Conservation (phyloP, 2,113 vertebrate genomes). For the Onychostruthus taczanowskii region DNA sequence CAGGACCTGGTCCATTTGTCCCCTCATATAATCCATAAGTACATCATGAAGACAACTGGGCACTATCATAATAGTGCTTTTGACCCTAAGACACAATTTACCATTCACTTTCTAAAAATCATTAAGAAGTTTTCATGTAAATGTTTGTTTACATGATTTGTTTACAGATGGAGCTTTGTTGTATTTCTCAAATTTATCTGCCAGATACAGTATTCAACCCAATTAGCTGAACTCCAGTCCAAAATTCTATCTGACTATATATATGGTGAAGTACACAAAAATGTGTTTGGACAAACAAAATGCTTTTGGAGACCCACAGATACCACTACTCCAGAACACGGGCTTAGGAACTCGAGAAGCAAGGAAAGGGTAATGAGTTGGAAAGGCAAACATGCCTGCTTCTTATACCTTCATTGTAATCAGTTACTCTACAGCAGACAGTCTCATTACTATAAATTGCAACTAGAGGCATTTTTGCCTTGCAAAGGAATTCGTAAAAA, state of each 20-base stretch:
- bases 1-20: background rate
- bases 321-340: background rate
- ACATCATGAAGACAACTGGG: background rate
- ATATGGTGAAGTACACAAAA: background rate
- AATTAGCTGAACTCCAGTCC: background rate
- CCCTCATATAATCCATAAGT: background rate
- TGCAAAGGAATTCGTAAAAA: slow-evolving; percentile 61
- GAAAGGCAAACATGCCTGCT: slow-evolving; percentile 20
- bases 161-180: background rate
- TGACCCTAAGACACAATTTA: background rate
- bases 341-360: background rate
- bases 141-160: background rate
- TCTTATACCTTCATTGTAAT: slow-evolving; percentile 33
- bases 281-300: background rate
- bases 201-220: background rate
- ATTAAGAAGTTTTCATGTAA: background rate
- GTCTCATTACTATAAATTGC: slow-evolving; percentile 64
- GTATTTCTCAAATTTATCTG: background rate
- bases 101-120: background rate
- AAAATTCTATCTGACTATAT: background rate
- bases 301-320: background rate
- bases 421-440: slow-evolving; percentile 48
- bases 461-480: slow-evolving; percentile 62
- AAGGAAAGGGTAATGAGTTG: background rate
- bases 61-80: background rate